Evolutionary conservation across 2,797 vertebrate species (phyloP), one percentile per base, ranked within the genome.

Genomic region (Nasua narica): DNA sequence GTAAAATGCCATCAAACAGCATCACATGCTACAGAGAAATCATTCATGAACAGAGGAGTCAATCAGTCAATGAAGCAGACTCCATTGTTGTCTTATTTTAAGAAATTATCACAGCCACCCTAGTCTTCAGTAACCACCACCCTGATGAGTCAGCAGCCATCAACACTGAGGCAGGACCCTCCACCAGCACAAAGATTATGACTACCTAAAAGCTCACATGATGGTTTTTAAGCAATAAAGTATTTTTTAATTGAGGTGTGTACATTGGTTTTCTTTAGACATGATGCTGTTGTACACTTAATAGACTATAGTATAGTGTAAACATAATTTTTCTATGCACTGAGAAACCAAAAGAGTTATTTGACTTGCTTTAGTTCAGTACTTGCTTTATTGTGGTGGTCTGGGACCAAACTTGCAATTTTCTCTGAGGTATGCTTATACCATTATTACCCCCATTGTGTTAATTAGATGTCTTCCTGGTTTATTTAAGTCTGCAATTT

Each of bases 401-500:
- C 19, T n/a, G 48, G 29, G 18, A 52, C 74, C 48, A n/a, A 23
- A 77, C 32, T 19, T 50, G 19, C 46, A 35, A 7, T 74, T 50
- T 35, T 50, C 46, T 52, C 32, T 7, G 6, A 77, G 48, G 46
- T 77, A 32, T 76, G 16, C 74, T 32, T 76, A 19, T 76, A 21
- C 6, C 27, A 21, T 90, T 94, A 56, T 87, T 2, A 74, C 3
- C 5, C 8, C n/a, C 27, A 37, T 93, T 46, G 2, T 93, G 43
- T 82, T 95, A 60, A 90, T 78, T 87, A 46, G 58, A 19, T 86
- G 50, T 85, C 58, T 87, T 92, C 16, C 87, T 94, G 43, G 15
- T 88, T 97, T 23, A 91, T 19, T 52, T 87, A 89, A 86, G 60
- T 76, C 93, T 74, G 32, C 19, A 84, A 35, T 83, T 54, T 95